phyloP scores from a whole-genome alignment of 2,797 vertebrate genomes.

The Melanotaenia boesemani region DNA sequence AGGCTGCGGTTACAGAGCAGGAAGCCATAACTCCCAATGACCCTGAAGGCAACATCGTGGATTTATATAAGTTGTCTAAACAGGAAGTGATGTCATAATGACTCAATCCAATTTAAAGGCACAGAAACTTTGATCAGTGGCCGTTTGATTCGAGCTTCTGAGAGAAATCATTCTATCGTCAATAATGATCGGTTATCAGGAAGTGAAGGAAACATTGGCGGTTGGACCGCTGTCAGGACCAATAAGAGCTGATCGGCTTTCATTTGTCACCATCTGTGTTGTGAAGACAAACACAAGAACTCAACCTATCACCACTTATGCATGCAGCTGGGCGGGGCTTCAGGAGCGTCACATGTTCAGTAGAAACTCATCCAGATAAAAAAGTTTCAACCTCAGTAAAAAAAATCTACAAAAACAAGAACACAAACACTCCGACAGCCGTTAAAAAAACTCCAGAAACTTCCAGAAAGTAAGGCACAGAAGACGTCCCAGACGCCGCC shows the following conservation, averaged over 20 bases:
- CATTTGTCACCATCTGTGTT: neutral
- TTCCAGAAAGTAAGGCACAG: conserved; percentile 62
- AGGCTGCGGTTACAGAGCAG: no score
- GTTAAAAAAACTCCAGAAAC: conserved; percentile 17
- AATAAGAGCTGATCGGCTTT: neutral
- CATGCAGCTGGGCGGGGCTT: conserved; percentile 25
- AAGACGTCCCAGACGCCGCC: conserved; percentile 28
- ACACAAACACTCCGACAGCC: neutral
- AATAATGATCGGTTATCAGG: no score
- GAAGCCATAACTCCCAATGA: no score
- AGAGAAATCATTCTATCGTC: no score
- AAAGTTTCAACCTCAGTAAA: conserved; percentile 4
- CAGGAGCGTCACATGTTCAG: conserved; percentile 33
- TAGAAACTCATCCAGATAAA: conserved; percentile 52
- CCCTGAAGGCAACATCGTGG: no score
- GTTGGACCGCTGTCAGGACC: no score
- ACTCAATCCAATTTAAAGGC: conserved; percentile 47
- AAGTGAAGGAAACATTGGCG: no score
- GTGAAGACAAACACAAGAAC: neutral
- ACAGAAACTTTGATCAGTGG: conserved; percentile 8
- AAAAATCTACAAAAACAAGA: conserved; percentile 9
- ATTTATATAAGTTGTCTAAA: neutral
- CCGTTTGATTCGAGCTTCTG: no score
- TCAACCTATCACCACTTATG: conserved; percentile 38
- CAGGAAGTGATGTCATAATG: conserved; percentile 48